Percentiles rank a stretch among this genome's conserved stretches.
Evolutionary conservation across 37 sponge, comb jelly and placozoan species (phyloP).

Genomic region (Ephydatia muelleri): DNA sequence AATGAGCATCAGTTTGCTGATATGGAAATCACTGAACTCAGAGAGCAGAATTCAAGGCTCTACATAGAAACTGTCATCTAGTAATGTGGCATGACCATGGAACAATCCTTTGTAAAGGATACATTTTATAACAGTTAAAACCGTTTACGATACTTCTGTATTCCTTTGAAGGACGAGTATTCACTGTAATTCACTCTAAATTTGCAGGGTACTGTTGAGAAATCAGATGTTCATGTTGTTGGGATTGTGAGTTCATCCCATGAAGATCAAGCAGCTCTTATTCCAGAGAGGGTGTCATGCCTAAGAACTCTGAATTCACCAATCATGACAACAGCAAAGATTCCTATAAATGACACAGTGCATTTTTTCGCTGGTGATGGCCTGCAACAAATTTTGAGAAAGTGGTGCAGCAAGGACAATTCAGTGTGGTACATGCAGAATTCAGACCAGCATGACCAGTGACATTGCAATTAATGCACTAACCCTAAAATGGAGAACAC

Average conservation of each 20-base stretch:
- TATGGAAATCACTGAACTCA: not conserved
- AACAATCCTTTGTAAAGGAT: conserved; percentile 1
- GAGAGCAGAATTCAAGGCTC: not conserved
- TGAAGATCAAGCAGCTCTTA: not conserved
- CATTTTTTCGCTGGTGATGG: conserved; percentile 1
- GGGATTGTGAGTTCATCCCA: not conserved
- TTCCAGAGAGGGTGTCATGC: conserved; percentile 6
- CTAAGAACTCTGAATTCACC: not conserved
- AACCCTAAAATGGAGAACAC: not conserved
- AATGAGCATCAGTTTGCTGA: not conserved
- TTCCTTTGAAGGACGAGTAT: conserved; percentile 2
- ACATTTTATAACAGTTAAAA: conserved; percentile 5
- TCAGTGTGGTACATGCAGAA: not conserved
- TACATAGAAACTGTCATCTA: not conserved
- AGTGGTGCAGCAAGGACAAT: not conserved
- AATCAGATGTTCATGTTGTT: not conserved
- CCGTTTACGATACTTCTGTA: not conserved
- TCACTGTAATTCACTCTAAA: not conserved
- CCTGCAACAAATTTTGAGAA: not conserved
- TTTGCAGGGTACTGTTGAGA: not conserved
- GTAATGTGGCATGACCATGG: conserved; percentile 1
- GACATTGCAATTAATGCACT: not conserved
- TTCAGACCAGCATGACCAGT: not conserved
- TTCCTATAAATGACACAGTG: not conserved
- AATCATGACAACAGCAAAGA: not conserved